Base-by-base conservation (phyloP, 2,113 vertebrate genomes). In the Cisticola juncidis region DNA sequence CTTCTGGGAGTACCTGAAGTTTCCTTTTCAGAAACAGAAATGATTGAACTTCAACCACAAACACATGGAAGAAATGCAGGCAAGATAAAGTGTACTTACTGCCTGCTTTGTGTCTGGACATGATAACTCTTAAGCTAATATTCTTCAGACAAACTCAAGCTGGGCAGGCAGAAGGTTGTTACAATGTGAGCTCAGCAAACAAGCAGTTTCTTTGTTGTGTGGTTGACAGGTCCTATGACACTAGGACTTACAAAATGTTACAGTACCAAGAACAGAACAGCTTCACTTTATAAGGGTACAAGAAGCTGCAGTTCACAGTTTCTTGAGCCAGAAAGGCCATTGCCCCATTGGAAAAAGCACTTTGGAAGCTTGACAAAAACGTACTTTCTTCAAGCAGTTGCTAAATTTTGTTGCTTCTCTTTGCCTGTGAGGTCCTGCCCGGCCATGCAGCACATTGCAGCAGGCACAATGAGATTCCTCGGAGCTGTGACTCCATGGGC, bases 1-100 rank as follows among this genome's bases (percentile, higher is more conserved):
- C 38, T 88, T 81, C 69, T 80, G 58, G 50, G 42, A 82, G 14
- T 58, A 78, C 40, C 47, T 91, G 69, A 68, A 92, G 18, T 42
- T 90, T 86, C 38, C n/a, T 70, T 86, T 88, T 65, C 3, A 16
- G 84, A 74, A 81, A 62, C n/a, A 92, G 36, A 61, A 70, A 92
- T 78, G 45, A 92, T 14, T 91, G 77, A 88, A 66, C 60, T 86
- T 88, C 62, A 94, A 24, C 50, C 87, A 77, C 80, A 88, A 88
- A 83, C 77, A 88, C 9, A 0, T 48, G 76, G 35, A 8, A 73
- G 38, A 94, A 84, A 65, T 8, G 21, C 64, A 91, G 61, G 65
- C 42, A 62, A 89, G 60, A 83, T 65, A 54, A 72, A 69, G 20
- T 35, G 21, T 22, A 17, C 33, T 25, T 42, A 38, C 29, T 81